Evolutionary conservation across 2,888 invertebrate genomes (phyloP).

Genomic region (Nematopogon swammerdamellus): DNA sequence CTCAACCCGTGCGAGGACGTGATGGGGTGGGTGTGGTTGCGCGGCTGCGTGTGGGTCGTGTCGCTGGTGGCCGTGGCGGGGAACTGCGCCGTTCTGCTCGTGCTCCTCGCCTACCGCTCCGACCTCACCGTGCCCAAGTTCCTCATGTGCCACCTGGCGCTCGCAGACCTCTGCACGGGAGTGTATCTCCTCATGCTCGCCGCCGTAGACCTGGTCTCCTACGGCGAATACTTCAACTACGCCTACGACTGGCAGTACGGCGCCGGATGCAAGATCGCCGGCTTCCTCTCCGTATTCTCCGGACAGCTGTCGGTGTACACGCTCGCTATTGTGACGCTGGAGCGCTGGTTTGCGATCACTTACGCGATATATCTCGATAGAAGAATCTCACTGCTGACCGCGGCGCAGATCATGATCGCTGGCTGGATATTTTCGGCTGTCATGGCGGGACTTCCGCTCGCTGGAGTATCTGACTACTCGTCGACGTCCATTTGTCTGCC

Average conservation of each 20-base stretch:
- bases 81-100: conserved; percentile 77
- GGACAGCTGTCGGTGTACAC: conserved; percentile 87
- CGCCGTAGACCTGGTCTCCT: conserved; percentile 77
- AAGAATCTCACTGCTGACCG: conserved; percentile 68
- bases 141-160: conserved; percentile 70
- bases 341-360: conserved; percentile 81
- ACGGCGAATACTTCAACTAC: conserved; percentile 85
- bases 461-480: conserved; percentile 84
- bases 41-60: conserved; percentile 84
- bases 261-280: conserved; percentile 79
- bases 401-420: conserved; percentile 70
- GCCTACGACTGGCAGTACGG: conserved; percentile 88
- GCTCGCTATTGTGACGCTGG: conserved; percentile 80
- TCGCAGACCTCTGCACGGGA: conserved; percentile 87
- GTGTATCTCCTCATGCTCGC: conserved; percentile 81
- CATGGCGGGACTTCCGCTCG: conserved; percentile 76
- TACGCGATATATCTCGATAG: conserved; percentile 81
- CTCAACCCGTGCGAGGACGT: conserved; percentile 89
- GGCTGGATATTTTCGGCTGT: conserved; percentile 78
- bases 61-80: conserved; percentile 78
- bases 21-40: conserved; percentile 77
- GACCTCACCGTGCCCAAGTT: conserved; percentile 43
- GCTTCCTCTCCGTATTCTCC: conserved; percentile 84
- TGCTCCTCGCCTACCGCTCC: conserved; percentile 62
- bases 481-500: conserved; percentile 86